Evolutionary conservation across 2,113 vertebrate genomes (phyloP), one percentile per base, ranked within the genome.

Genomic region (Colistium nudipinnis): DNA sequence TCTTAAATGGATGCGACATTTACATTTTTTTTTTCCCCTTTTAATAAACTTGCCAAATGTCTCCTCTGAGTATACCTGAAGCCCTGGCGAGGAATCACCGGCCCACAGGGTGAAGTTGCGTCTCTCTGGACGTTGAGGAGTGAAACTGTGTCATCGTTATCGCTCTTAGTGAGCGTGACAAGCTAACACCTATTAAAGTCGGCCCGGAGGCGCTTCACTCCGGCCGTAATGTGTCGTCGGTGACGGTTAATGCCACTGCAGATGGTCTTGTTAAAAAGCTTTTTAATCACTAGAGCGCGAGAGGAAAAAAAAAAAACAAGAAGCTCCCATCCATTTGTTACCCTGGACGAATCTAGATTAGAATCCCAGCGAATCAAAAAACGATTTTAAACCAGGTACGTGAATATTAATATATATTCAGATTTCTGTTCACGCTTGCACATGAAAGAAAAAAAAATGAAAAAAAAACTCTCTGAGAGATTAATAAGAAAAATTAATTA

Each of bases 241-340:
- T 64, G 73, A 72, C 63, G 54, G 25, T 72, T 70, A 70, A 80
- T 55, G 59, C 41, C 51, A 62, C n/a, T 33, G 41, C 48, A 22
- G 68, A 73, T 74, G 70, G 78, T 81, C 77, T 62, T 63, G 68
- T 83, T 78, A 70, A 78, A 83, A 76, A 67, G 78, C 74, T 70
- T 74, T 87, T 82, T 87, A 84, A 87, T 79, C 72, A 75, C 54
- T 38, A n/a, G 27, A 71, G 62, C 39, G n/a, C n/a, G n/a, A 64
- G 45, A 24, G 19, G 28, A 12, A 22, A 53, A 39, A 24, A 60
- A 11, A 19, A 60, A 20, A 38, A 5, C 28, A 44, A n/a, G n/a
- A n/a, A n/a, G n/a, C n/a, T n/a, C n/a, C n/a, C 44, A 59, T 52
- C 54, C 27, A 43, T 70, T 44, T 11, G 73, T 56, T 68, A 60